phyloP scores from a whole-genome alignment of 2,797 vertebrate species.

The Pantherophis vulpinus region DNA sequence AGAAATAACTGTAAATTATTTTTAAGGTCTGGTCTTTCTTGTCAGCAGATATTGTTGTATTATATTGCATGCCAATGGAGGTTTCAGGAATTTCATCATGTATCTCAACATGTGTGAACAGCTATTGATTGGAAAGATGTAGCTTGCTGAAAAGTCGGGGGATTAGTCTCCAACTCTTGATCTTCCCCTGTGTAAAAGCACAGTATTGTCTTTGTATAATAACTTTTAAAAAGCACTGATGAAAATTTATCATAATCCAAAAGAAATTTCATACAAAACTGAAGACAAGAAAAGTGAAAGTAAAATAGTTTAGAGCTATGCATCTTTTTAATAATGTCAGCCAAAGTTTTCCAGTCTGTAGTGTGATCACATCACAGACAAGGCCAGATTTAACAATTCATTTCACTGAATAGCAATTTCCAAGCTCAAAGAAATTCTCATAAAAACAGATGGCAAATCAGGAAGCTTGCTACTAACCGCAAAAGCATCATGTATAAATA shows the following conservation, averaged over 20 bases:
- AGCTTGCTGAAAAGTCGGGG: constrained; percentile 29
- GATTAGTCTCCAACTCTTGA: constrained; percentile 28
- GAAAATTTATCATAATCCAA: constrained; percentile 60
- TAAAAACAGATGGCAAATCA: constrained; percentile 46
- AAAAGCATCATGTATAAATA: constrained; percentile 39
- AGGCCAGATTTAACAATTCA: constrained; percentile 68
- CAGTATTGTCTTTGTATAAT: background rate
- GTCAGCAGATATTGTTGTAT: background rate
- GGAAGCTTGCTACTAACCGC: constrained; percentile 50
- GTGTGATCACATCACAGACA: constrained; percentile 47
- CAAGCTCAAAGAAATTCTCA: constrained; percentile 51
- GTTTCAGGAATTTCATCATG: background rate
- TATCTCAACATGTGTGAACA: background rate
- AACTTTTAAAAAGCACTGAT: constrained; percentile 41
- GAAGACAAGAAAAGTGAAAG: constrained; percentile 60
- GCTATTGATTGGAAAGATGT: background rate
- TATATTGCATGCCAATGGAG: background rate
- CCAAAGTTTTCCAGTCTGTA: constrained; percentile 53
- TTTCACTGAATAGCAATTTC: constrained; percentile 66
- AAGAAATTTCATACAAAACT: constrained; percentile 68
- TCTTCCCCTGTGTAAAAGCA: constrained; percentile 39
- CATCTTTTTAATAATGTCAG: constrained; percentile 60
- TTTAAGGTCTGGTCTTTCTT: background rate
- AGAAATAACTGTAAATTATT: background rate
- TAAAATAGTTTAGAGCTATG: constrained; percentile 56